Evolutionary conservation across 2,797 vertebrate species (phyloP), one percentile per base, ranked within the genome.

Genomic region (Bradypus variegatus): DNA sequence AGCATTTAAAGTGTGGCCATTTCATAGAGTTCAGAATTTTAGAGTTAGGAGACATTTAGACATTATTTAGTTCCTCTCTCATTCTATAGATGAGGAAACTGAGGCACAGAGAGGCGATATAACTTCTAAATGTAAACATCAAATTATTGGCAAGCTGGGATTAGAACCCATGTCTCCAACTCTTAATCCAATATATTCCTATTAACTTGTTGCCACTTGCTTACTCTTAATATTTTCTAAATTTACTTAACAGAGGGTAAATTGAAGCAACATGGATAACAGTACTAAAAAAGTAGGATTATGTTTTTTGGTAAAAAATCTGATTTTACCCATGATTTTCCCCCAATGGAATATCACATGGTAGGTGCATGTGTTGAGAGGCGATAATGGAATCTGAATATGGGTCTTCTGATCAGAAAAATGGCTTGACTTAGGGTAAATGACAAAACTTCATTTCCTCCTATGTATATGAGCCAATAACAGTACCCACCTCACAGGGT

Each of bases 81-180:
- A 73, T 80, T 91, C 81, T 58, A n/a, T 33, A 93, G 65, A 83
- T 53, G 36, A 65, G 58, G 27, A 90, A 93, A 84, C n/a, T 50
- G 50, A 90, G 73, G 65, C 33, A 91, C 78, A 76, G 76, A 64
- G 53, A 58, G 18, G 19, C 25, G 33, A 19, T 12, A 16, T 1
- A 14, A 31, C 75, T 62, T 82, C 58, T 85, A 23, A 62, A 67
- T 36, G 45, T 14, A 73, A 7, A 12, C 69, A 50, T 82, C 33
- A 18, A 41, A 55, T 27, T 16, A 48, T 7, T 2, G 45, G 50
- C 25, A 76, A 80, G 55, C 58, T 25, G 45, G 78, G 13, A 62
- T 25, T 41, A n/a, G 79, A 60, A 50, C 48, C 33, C 65, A 5
- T 31, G 12, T 69, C 58, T 79, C 58, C 64, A 65, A 12, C 58